phyloP scores from a whole-genome alignment of 2,888 invertebrate species.

The Tinea semifulvella region DNA sequence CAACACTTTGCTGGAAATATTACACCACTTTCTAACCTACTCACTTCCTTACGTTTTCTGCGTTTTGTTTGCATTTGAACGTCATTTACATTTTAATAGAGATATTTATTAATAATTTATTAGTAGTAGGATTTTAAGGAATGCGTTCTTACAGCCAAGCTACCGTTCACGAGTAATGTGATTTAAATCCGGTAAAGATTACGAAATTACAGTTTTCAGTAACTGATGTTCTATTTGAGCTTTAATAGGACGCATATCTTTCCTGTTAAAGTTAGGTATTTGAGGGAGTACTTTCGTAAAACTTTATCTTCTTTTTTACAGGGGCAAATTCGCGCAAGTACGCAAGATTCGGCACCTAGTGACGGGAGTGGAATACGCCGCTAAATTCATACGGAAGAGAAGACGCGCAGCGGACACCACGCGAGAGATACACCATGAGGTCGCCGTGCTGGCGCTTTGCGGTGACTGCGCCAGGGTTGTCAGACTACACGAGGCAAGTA shows the following conservation, averaged over 20 bases:
- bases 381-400: slow-evolving; percentile 93
- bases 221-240: no score
- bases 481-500: slow-evolving; percentile 80
- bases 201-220: no score
- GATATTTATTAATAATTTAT: no score
- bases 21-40: slow-evolving; percentile 5
- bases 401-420: slow-evolving; percentile 86
- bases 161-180: no score
- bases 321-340: slow-evolving; percentile 97
- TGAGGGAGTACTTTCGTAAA: no score
- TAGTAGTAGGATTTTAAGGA: no score
- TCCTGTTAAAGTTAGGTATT: no score
- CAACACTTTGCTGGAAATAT: slow-evolving; percentile 11
- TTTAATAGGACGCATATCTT: no score
- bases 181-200: no score
- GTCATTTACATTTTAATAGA: no score
- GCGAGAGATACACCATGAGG: slow-evolving; percentile 92
- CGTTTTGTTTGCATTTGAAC: neutral
- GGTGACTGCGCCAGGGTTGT: slow-evolving; percentile 86
- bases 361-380: slow-evolving; percentile 91
- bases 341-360: slow-evolving; percentile 88
- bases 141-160: no score
- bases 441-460: slow-evolving; percentile 90
- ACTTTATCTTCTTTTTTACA: slow-evolving; percentile 65
- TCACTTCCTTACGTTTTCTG: neutral